Evolutionary conservation across 2,113 vertebrate genomes (phyloP), one percentile per base, ranked within the genome.

Genomic region (Podarcis raffonei): DNA sequence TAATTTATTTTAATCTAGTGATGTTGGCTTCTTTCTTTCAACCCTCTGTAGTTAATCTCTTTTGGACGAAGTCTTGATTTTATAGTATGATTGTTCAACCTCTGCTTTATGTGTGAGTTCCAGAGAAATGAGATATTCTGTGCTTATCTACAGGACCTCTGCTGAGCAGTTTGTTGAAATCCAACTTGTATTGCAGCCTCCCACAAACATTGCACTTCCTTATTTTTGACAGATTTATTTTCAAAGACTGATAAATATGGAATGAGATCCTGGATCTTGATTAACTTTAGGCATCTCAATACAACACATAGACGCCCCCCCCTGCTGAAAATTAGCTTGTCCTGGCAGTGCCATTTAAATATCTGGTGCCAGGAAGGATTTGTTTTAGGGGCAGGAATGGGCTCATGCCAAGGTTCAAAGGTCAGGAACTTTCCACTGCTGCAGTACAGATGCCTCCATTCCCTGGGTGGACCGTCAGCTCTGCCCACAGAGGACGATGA

Each of bases 81-180:
- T 0, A 0, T 65, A 11, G 18, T n/a, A 1, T 6, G 88, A 75
- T 62, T 87, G 25, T 83, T 66, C 20, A 1, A 1, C 13, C 87
- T 92, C 86, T 83, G 83, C 93, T 90, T 94, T 92, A 92, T 94
- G 89, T 18, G 48, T 6, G 88, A 96, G 95, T 95, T 96, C 95
- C 96, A 96, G 85, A 96, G 91, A 91, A 96, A 94, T 95, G 93
- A 96, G 93, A 86, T 96, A 95, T 94, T 96, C 95, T 92, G 84
- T 94, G 94, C 96, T 92, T 96, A 93, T 92, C 92, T 89, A 89
- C 94, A 94, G 93, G 96, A 89, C 83, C 94, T 93, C 9, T 0
- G 30, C 93, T 72, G 91, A 95, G 93, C 0, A 1, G 20, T 57
- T 62, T 0, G 0, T 42, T 87, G 68, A 89, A 89, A 92, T 94